These are phyloP conservation scores for Cydia pomonella DNA, from an alignment of 1,140 invertebrate genomes.

Conservation along the genomic window DNA sequence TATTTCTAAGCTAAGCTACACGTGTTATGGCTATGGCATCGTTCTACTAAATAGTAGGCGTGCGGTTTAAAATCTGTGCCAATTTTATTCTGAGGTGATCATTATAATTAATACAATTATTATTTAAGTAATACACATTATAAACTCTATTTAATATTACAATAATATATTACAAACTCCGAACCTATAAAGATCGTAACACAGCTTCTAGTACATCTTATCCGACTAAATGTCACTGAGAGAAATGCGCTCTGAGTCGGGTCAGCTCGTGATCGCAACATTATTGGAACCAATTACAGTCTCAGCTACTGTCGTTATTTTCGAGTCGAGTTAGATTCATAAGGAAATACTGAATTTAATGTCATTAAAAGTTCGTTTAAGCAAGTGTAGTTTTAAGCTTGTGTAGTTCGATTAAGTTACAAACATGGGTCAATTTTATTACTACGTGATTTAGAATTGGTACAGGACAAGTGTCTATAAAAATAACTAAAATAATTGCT, in stretches of 20 bases:
- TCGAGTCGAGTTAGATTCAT: background rate
- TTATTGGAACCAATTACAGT: constrained; percentile 34
- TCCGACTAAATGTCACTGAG: constrained; percentile 31
- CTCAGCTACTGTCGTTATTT: background rate
- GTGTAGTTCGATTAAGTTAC: background rate
- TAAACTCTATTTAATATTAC: no score
- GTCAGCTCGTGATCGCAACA: constrained; percentile 30
- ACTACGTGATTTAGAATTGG: no score
- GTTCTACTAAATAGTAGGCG: no score
- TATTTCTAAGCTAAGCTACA: no score
- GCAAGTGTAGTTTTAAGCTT: background rate
- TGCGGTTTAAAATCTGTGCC: no score
- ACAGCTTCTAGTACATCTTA: constrained; percentile 4
- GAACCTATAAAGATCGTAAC: background rate
- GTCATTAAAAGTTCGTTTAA: background rate
- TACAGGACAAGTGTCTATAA: no score
- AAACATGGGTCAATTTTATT: no score
- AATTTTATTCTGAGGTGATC: no score
- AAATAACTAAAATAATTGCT: no score
- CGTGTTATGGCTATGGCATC: no score
- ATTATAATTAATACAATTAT: no score
- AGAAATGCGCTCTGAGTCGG: constrained; percentile 25
- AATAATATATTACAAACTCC: background rate
- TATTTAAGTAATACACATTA: no score
- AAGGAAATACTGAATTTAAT: background rate